Evolutionary conservation across 2,113 vertebrate genomes (phyloP), one percentile per base, ranked within the genome.

Genomic region (Psittacula cyanocephala): DNA sequence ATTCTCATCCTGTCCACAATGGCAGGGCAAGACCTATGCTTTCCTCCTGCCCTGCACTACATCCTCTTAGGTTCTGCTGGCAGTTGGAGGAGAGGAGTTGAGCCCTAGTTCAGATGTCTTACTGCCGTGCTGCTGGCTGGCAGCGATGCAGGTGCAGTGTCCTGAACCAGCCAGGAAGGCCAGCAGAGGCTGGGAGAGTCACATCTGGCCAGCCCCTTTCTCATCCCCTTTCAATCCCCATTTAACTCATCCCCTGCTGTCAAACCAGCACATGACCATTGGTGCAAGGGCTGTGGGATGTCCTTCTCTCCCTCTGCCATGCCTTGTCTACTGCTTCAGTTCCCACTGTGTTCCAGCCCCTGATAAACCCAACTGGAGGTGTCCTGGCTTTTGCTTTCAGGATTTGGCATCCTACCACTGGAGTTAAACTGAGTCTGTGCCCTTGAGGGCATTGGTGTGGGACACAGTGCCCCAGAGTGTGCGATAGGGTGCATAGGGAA

Each of bases 361-460:
- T 43, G 25, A 71, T 29, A 59, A 17, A 27, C 39, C 31, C 37
- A 57, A 0, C 20, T 60, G 37, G 37, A 46, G 50, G 28, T 0
- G 2, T 43, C 19, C 31, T 85, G 65, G 46, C 12, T 46, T 70
- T 64, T 18, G 9, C 31, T 71, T 78, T 79, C 57, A 63, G 62
- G 25, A 59, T 15, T 29, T 91, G 84, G 55, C 59, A 49, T 75
- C 17, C 16, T 47, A 17, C 10, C 0, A 2, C 37, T 59, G 47
- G 11, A 31, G 7, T 67, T 63, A 70, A 84, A 53, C 23, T 17
- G 24, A 10, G 3, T 17, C 71, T 67, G 53, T 8, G 13, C 31
- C 49, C 0, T 0, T 3, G 37, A 81, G 65, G 81, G 57, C 13
- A 11, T 4, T 11, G 4, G 2, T 49, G 35, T 22, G n/a, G 37